Conservation (phyloP, 2,113 vertebrate species). For the Myotis lucifugus region DNA sequence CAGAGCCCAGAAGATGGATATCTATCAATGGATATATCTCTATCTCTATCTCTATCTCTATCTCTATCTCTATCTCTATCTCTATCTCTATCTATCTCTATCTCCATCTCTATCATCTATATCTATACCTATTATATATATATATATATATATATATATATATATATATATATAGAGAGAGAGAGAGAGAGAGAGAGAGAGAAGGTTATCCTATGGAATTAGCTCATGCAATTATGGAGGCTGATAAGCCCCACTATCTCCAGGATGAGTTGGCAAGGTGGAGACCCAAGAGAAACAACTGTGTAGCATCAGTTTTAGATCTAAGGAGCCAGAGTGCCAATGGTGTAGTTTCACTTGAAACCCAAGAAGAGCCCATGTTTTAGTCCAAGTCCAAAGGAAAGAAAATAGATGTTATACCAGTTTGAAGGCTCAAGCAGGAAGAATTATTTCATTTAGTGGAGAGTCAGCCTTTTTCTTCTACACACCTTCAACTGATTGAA, state of each 20-base stretch:
- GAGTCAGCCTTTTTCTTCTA: background rate
- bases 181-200: no score
- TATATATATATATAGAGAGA: background rate
- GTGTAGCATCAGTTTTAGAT: background rate
- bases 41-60: background rate
- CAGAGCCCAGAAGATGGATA: background rate
- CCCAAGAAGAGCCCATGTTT: background rate
- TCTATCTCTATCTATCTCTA: background rate
- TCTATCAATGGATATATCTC: background rate
- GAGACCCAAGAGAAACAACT: background rate
- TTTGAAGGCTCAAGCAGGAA: background rate
- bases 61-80: background rate
- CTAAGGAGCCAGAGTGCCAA: background rate
- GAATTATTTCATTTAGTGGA: background rate
- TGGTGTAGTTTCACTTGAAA: background rate
- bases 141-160: background rate
- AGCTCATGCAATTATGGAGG: background rate
- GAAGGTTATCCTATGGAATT: background rate
- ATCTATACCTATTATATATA: no score
- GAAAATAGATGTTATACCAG: background rate
- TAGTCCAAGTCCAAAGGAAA: background rate
- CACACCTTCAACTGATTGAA: background rate
- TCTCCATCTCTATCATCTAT: no score
- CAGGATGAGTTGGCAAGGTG: background rate
- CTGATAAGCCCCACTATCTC: background rate